These are phyloP conservation scores for Protobothrops flavoviridis DNA, from an alignment of 2,113 vertebrate genomes.

Conservation along the genomic window DNA sequence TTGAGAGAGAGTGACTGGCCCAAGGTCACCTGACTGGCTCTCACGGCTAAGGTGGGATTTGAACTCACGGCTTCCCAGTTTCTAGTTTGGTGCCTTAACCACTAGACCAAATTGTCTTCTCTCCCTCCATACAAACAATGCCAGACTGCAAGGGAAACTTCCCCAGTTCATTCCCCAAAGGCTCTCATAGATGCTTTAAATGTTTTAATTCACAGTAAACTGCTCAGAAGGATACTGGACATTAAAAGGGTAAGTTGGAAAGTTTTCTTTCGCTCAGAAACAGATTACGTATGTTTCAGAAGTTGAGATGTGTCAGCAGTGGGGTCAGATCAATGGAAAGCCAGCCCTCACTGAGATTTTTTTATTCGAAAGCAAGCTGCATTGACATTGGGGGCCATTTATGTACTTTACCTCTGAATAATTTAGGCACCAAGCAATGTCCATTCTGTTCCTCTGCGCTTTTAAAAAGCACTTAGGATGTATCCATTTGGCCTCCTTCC, in stretches of 20 bases:
- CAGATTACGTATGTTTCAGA: neutral
- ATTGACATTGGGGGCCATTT: neutral
- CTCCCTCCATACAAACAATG: neutral
- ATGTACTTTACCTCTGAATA: neutral
- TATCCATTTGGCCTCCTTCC: neutral
- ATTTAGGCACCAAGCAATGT: neutral
- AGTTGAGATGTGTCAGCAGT: neutral
- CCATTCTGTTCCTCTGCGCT: neutral
- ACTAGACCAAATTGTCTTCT: neutral
- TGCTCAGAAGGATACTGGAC: neutral
- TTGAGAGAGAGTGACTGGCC: too few relatives aligned
- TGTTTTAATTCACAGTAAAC: neutral
- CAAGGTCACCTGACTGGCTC: too few relatives aligned
- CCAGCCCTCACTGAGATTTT: neutral
- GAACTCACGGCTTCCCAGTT: neutral
- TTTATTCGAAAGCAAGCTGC: neutral
- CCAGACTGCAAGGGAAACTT: neutral
- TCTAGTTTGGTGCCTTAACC: neutral
- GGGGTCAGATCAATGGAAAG: neutral
- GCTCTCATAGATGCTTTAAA: neutral
- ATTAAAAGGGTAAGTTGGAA: neutral
- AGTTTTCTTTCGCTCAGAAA: neutral
- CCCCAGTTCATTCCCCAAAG: neutral
- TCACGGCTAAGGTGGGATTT: too few relatives aligned
- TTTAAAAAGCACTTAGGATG: neutral